Conservation (phyloP, 2,888 invertebrate genomes). For the Tetanocera ferruginea region DNA sequence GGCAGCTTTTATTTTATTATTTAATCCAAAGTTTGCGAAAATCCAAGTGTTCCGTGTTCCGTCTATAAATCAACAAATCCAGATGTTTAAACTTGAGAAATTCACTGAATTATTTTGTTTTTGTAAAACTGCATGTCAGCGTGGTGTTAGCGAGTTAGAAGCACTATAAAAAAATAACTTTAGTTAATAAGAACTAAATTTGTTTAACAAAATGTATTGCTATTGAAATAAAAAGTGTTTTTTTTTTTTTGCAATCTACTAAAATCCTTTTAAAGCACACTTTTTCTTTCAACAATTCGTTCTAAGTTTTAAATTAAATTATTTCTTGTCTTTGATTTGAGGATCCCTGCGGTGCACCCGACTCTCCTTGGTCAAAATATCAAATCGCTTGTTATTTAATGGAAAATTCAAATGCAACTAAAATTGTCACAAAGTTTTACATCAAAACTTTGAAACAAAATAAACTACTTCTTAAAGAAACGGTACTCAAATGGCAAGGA, state of each 20-base stretch:
- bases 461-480: not conserved
- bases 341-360: constrained; percentile 2
- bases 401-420: constrained; percentile 31
- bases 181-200: not conserved
- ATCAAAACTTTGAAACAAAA: not conserved
- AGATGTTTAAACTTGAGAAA: constrained; percentile 38
- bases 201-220: constrained; percentile 23
- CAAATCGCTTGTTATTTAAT: constrained; percentile 18
- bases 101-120: constrained; percentile 26
- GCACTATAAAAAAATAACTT: constrained; percentile 3
- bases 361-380: constrained; percentile 34
- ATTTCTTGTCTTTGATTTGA: not conserved
- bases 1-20: not conserved
- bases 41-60: constrained; percentile 14
- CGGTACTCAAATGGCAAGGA: constrained; percentile 15
- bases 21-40: not conserved
- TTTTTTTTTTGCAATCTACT: not conserved
- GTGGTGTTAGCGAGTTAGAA: not conserved
- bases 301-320: not conserved
- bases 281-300: not conserved
- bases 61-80: constrained; percentile 28
- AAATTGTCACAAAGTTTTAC: not conserved
- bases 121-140: constrained; percentile 38
- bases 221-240: constrained; percentile 26
- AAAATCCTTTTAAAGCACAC: not conserved